phyloP scores from a whole-genome alignment of 92 coral and sea anemone genomes.

The Phenganax stokvisi region DNA sequence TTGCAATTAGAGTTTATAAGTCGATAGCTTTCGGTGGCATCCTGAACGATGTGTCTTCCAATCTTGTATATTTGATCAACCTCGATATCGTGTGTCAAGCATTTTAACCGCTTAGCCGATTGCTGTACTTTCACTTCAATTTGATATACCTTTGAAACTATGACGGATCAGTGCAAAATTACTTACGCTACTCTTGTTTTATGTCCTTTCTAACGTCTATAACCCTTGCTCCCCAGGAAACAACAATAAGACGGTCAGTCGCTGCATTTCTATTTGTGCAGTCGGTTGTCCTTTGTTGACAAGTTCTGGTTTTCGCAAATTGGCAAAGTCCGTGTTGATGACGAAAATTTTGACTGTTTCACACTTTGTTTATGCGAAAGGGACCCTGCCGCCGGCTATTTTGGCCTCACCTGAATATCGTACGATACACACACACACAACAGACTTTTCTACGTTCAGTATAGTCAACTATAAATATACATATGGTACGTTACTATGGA shows the following conservation, averaged over 20 bases:
- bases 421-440: too few relatives aligned
- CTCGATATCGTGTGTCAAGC: conserved; percentile 16
- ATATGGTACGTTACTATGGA: too few relatives aligned
- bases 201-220: too few relatives aligned
- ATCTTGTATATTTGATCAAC: conserved; percentile 11
- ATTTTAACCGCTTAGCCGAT: neutral
- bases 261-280: conserved; percentile 4
- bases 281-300: conserved; percentile 22
- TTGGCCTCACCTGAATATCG: too few relatives aligned
- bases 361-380: too few relatives aligned
- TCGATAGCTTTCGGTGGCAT: conserved; percentile 21
- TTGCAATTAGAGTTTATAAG: conserved; percentile 17
- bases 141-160: neutral
- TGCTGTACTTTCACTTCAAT: neutral
- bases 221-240: neutral
- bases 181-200: too few relatives aligned
- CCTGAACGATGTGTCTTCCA: conserved; percentile 12
- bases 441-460: too few relatives aligned
- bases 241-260: conserved; percentile 20
- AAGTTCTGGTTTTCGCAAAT: conserved; percentile 1
- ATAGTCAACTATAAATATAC: too few relatives aligned
- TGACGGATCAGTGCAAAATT: too few relatives aligned
- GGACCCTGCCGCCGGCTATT: too few relatives aligned
- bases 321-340: neutral
- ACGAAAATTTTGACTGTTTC: conserved; percentile 30